Percentiles rank a stretch among this genome's conserved stretches.
Evolutionary conservation across 1,140 invertebrate genomes (phyloP).

Genomic region (Halyomorpha halys): DNA sequence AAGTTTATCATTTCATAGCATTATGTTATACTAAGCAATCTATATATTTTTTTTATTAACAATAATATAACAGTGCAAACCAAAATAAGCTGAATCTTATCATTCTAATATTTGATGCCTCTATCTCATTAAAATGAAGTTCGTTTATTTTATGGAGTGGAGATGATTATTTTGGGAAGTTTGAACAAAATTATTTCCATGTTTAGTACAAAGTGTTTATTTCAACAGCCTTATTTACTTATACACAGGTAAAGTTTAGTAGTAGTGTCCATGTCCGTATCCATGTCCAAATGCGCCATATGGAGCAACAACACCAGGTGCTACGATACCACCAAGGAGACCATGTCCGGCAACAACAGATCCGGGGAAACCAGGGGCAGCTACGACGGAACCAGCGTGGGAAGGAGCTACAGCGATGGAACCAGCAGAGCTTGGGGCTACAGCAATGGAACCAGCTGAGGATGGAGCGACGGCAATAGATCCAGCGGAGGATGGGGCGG

Average conservation of each 20-base stretch:
- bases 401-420: background rate
- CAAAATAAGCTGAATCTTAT: too few species aligned
- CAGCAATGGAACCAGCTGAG: background rate
- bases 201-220: background rate
- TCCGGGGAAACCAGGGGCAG: background rate
- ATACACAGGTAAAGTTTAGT: background rate
- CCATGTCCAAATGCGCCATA: background rate
- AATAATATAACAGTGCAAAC: too few species aligned
- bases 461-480: background rate
- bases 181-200: too few species aligned
- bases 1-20: too few species aligned
- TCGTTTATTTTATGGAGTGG: too few species aligned
- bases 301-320: background rate
- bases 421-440: background rate
- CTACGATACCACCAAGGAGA: too few species aligned
- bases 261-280: conserved; percentile 2
- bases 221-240: conserved; percentile 5
- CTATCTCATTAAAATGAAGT: too few species aligned
- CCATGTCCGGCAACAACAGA: background rate
- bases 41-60: too few species aligned
- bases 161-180: too few species aligned
- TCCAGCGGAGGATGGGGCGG: background rate
- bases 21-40: too few species aligned
- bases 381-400: background rate
- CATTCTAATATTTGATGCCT: too few species aligned